These are phyloP conservation scores for Octodon degus DNA, from an alignment of 2,113 vertebrate species.

Conservation along the genomic window DNA sequence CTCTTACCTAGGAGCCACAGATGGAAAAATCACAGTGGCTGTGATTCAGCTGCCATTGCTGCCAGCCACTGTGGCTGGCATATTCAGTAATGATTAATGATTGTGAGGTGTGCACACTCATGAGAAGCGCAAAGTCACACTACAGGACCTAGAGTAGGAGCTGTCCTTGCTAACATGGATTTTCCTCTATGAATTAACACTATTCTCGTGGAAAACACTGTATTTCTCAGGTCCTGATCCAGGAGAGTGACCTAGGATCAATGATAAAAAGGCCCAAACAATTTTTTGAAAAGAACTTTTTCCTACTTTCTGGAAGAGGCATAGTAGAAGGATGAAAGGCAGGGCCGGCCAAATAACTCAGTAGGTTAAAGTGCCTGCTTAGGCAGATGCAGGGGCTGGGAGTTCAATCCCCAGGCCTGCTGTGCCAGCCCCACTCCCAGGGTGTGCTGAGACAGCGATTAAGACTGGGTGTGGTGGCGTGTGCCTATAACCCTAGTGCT, in stretches of 20 bases:
- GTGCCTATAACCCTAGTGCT: too few relatives aligned
- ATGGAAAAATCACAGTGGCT: background rate
- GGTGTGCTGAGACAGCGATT: too few relatives aligned
- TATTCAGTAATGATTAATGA: background rate
- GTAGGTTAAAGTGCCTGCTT: too few relatives aligned
- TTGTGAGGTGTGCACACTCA: background rate
- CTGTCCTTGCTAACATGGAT: slow-evolving; percentile 26
- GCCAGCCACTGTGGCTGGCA: background rate
- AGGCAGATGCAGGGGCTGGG: too few relatives aligned
- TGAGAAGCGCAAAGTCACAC: background rate
- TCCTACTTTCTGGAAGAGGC: background rate
- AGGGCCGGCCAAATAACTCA: too few relatives aligned
- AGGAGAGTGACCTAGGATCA: background rate
- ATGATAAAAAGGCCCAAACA: background rate
- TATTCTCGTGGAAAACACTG: background rate
- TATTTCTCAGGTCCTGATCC: background rate
- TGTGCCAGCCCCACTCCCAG: too few relatives aligned
- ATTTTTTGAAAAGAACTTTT: background rate
- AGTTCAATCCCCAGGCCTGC: too few relatives aligned
- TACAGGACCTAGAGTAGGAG: background rate
- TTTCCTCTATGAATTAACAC: background rate
- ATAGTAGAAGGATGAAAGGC: background rate
- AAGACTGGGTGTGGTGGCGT: too few relatives aligned
- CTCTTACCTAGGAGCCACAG: background rate
- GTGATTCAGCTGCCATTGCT: background rate